Conservation (phyloP, 1,140 invertebrate genomes). For the Scaptodrosophila lebanonensis region DNA sequence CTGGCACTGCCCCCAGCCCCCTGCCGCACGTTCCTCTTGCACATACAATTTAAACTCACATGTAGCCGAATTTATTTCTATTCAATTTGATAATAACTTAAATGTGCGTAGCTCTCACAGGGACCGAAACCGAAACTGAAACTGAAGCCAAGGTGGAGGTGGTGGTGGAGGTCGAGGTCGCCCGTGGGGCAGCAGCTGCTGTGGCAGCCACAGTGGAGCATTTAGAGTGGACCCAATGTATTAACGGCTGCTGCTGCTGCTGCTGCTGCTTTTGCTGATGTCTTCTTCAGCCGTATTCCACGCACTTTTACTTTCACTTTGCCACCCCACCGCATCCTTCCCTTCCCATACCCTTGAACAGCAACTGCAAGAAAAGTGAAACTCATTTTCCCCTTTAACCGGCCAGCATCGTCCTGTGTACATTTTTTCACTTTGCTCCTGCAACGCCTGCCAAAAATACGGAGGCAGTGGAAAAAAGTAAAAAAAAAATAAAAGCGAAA, state of each 20-base stretch:
- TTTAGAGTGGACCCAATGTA: constrained; percentile 71
- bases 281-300: constrained; percentile 16
- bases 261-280: constrained; percentile 11
- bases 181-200: constrained; percentile 44
- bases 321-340: background rate
- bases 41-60: constrained; percentile 57
- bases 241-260: constrained; percentile 48
- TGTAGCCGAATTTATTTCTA: constrained; percentile 71
- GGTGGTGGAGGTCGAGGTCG: background rate
- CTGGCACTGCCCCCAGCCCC: too few relatives aligned
- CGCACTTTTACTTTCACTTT: constrained; percentile 24
- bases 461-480: constrained; percentile 9
- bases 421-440: constrained; percentile 48
- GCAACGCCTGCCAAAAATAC: constrained; percentile 19
- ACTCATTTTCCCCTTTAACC: constrained; percentile 60
- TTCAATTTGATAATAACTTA: constrained; percentile 72
- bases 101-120: constrained; percentile 37
- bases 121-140: constrained; percentile 3
- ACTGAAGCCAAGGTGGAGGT: background rate
- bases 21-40: background rate
- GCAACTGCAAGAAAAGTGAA: constrained; percentile 40
- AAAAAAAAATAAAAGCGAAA: constrained; percentile 4
- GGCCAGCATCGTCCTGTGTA: too few relatives aligned
- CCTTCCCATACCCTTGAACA: background rate
- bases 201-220: constrained; percentile 55